phyloP scores from a whole-genome alignment of 2,888 invertebrate species.

The Drosophila vallismaia region DNA sequence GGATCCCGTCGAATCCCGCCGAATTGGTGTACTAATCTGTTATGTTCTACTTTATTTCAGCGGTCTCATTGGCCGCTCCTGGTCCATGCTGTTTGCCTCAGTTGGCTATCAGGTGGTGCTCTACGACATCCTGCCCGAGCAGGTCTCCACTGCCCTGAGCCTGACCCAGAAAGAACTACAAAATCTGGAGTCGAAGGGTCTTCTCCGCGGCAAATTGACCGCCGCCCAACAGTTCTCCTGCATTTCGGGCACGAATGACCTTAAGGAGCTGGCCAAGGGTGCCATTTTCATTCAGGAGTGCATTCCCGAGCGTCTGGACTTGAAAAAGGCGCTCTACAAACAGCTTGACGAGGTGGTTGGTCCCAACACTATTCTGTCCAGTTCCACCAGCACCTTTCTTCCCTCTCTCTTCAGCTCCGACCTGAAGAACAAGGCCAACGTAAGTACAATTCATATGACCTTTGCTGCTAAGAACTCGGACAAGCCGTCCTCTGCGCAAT shows the following conservation, averaged over 20 bases:
- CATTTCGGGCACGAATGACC: conserved; percentile 89
- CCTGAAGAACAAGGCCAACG: conserved; percentile 89
- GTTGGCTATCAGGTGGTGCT: conserved; percentile 95
- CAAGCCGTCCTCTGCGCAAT: no score
- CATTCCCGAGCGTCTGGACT: conserved; percentile 93
- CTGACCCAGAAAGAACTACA: conserved; percentile 90
- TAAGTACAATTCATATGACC: conserved; percentile 68
- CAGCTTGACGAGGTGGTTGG: conserved; percentile 91
- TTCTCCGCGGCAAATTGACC: conserved; percentile 90
- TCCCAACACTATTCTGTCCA: conserved; percentile 92
- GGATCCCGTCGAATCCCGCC: background rate
- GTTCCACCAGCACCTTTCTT: conserved; percentile 96
- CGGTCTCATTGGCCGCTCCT: conserved; percentile 97
- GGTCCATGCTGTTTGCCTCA: conserved; percentile 98
- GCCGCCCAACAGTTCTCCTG: conserved; percentile 90
- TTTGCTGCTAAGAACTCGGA: no score
- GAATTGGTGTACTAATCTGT: background rate
- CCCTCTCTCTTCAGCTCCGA: conserved; percentile 94
- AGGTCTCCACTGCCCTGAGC: conserved; percentile 89
- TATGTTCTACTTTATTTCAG: conserved; percentile 84
- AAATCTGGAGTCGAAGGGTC: conserved; percentile 88
- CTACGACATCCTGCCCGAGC: conserved; percentile 92
- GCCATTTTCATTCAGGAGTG: conserved; percentile 96
- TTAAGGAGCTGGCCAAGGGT: conserved; percentile 89
- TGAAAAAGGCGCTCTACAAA: conserved; percentile 92